Conservation (phyloP, 2,113 vertebrate genomes). For the Mirza zaza region DNA sequence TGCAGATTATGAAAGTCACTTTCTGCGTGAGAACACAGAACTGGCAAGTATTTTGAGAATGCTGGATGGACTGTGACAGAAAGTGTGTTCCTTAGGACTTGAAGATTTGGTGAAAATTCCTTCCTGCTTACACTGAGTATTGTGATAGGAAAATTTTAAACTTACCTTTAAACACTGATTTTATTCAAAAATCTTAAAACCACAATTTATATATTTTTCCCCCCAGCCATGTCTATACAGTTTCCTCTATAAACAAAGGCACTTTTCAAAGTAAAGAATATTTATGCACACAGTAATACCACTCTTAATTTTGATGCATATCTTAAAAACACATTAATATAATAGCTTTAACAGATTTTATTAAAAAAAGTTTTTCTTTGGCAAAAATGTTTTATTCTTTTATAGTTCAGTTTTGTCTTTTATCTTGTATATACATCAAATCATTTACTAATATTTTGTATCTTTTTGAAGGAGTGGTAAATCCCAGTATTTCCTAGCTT, state of each 20-base stretch:
- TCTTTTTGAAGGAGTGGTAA: neutral
- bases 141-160: neutral
- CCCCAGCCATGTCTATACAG: accelerated
- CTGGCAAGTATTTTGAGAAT: slow-evolving; percentile 85
- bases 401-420: neutral
- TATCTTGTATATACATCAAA: neutral
- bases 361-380: neutral
- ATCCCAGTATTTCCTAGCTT: neutral
- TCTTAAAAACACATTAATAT: neutral
- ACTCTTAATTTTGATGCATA: neutral
- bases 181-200: neutral
- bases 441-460: neutral
- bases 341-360: neutral
- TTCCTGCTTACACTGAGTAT: neutral
- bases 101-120: neutral
- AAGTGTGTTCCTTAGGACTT: neutral
- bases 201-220: neutral
- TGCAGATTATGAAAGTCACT: slow-evolving; percentile 93
- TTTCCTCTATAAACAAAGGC: neutral
- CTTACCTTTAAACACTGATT: neutral
- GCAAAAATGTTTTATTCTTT: neutral
- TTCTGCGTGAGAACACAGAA: slow-evolving; percentile 90
- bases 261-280: neutral
- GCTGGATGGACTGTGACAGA: accelerated
- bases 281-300: neutral